phyloP scores from a whole-genome alignment of 2,888 invertebrate species.

The Galerucella calmariensis region DNA sequence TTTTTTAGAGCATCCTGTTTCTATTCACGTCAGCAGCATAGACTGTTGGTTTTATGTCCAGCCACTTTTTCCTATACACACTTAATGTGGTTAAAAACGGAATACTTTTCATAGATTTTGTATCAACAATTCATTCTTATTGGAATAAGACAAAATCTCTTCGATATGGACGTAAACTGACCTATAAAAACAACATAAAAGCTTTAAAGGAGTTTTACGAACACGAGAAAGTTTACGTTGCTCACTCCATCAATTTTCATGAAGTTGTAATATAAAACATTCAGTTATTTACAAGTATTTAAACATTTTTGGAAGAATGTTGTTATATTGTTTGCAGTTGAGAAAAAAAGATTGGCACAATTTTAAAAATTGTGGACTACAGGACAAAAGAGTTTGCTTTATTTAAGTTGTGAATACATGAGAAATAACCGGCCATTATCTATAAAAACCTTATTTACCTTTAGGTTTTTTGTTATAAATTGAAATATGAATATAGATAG shows the following conservation, averaged over 20 bases:
- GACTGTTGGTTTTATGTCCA: no score
- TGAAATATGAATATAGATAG: no score
- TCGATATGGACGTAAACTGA: conserved; percentile 27
- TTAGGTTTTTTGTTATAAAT: no score
- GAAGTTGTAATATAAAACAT: not conserved
- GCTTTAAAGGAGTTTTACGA: conserved; percentile 29
- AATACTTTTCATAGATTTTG: not conserved
- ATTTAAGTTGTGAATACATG: no score
- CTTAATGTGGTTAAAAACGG: not conserved
- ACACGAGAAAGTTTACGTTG: conserved; percentile 29
- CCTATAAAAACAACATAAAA: conserved; percentile 31
- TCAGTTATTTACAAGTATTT: conserved; percentile 1
- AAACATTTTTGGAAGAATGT: not conserved
- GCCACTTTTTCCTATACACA: no score
- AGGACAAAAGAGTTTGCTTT: no score
- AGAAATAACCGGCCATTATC: no score
- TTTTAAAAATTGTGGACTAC: not conserved
- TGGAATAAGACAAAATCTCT: conserved; percentile 25
- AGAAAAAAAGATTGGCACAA: not conserved
- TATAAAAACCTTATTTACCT: no score
- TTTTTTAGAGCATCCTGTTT: no score
- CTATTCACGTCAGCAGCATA: no score
- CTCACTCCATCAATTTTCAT: conserved; percentile 21
- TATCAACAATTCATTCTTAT: not conserved
- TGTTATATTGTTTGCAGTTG: not conserved